phyloP scores from a whole-genome alignment of 2,888 invertebrate species.

The Cordilura impudica region DNA sequence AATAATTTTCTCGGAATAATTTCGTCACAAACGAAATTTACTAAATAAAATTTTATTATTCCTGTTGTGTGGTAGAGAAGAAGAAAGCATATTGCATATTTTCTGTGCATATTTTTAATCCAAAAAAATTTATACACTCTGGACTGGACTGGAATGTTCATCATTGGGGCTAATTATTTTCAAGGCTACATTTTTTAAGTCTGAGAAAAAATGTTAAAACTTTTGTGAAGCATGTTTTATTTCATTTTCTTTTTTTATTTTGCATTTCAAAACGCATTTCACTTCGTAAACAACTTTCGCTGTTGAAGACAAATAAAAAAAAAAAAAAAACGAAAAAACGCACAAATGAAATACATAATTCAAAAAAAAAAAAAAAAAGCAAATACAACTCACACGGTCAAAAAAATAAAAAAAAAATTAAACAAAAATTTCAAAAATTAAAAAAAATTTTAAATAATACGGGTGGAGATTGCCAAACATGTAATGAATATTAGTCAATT shows the following conservation, averaged over 20 bases:
- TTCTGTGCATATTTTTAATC: too few species aligned
- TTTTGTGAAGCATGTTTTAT: neutral
- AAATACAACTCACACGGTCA: conserved; percentile 26
- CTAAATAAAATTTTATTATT: too few species aligned
- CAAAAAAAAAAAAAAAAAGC: neutral
- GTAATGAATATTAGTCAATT: conserved; percentile 32
- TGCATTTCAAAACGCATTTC: conserved; percentile 51
- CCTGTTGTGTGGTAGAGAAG: too few species aligned
- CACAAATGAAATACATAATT: conserved; percentile 28
- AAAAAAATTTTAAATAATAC: conserved; percentile 23
- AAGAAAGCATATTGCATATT: too few species aligned
- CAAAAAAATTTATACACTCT: too few species aligned
- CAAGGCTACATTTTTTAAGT: too few species aligned
- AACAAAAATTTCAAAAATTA: neutral
- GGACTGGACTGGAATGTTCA: too few species aligned
- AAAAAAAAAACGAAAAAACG: conserved; percentile 23
- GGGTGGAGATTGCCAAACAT: conserved; percentile 44
- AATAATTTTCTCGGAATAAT: too few species aligned
- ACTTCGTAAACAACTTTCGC: conserved; percentile 54
- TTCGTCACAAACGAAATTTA: too few species aligned
- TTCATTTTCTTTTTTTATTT: conserved; percentile 20
- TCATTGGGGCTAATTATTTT: too few species aligned
- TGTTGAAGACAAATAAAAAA: conserved; percentile 37
- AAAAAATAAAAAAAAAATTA: conserved; percentile 19
- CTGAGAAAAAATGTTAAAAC: too few species aligned